Evolutionary conservation across 1,140 invertebrate genomes (phyloP).

Genomic region (Phenacoccus solenopsis): DNA sequence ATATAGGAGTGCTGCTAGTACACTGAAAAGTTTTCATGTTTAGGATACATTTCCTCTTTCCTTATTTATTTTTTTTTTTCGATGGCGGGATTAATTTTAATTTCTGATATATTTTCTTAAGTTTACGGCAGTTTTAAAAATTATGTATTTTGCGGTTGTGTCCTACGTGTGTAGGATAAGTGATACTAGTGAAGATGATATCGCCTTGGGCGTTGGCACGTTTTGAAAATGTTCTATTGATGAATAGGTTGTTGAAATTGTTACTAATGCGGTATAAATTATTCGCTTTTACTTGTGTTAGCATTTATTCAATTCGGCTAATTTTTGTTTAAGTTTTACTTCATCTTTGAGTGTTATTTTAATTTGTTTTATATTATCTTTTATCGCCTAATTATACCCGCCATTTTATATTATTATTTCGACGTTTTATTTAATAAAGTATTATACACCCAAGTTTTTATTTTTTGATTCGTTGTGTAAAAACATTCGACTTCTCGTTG

Average conservation of each 20-base stretch:
- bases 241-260: background rate
- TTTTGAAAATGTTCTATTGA: no score
- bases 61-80: background rate
- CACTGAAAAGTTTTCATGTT: no score
- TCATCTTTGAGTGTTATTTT: background rate
- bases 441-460: no score
- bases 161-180: no score
- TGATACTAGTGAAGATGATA: no score
- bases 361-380: slow-evolving; percentile 4
- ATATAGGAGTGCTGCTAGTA: no score
- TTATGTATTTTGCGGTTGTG: no score
- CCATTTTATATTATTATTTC: background rate
- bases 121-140: no score
- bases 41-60: background rate
- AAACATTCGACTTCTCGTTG: no score
- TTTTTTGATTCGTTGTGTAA: no score
- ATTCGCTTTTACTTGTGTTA: background rate
- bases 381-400: background rate
- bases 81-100: background rate
- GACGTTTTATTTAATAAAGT: background rate
- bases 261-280: background rate
- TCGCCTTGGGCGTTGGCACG: no score
- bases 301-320: background rate
- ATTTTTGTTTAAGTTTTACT: background rate
- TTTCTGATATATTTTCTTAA: background rate